phyloP scores from a whole-genome alignment of 2,888 invertebrate species.

The Margaritifera margaritifera region DNA sequence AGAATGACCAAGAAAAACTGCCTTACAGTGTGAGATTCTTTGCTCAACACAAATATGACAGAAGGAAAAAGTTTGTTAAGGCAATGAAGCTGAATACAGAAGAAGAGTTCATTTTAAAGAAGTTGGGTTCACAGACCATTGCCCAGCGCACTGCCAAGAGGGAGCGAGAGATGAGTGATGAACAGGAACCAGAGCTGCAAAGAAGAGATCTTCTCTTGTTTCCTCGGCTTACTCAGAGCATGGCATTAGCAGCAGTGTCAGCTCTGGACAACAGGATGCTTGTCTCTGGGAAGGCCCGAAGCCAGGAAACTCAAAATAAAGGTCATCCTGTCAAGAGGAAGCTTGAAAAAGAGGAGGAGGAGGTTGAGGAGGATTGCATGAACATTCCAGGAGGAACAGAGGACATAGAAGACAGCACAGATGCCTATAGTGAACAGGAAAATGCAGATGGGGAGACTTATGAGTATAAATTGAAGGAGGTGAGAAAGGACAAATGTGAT shows the following conservation, averaged over 20 bases:
- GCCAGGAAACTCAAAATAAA: slow-evolving; percentile 13
- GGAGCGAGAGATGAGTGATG: slow-evolving; percentile 17
- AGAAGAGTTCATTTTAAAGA: slow-evolving; percentile 54
- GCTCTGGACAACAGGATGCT: slow-evolving; percentile 40
- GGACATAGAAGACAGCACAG: background rate
- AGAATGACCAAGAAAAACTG: slow-evolving; percentile 20
- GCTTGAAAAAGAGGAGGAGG: background rate
- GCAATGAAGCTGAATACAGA: slow-evolving; percentile 39
- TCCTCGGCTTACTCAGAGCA: slow-evolving; percentile 40
- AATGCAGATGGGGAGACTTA: slow-evolving; percentile 2
- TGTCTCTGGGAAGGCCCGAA: slow-evolving; percentile 16
- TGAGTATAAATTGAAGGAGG: background rate
- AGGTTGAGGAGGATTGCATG: background rate
- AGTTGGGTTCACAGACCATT: slow-evolving; percentile 54
- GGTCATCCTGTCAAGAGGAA: slow-evolving; percentile 1
- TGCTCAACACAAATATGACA: slow-evolving; percentile 38
- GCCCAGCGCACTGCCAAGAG: slow-evolving; percentile 13
- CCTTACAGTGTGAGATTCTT: slow-evolving; percentile 30
- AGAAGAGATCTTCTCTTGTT: slow-evolving; percentile 14
- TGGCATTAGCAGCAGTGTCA: slow-evolving; percentile 49
- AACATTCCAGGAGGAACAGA: background rate
- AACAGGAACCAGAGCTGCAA: slow-evolving; percentile 20
- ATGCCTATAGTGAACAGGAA: slow-evolving; percentile 1
- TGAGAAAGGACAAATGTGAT: background rate
- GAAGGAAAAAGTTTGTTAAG: slow-evolving; percentile 40